These are phyloP conservation scores for Drosophila bocki DNA, from an alignment of 1,140 invertebrate species.

Conservation along the genomic window DNA sequence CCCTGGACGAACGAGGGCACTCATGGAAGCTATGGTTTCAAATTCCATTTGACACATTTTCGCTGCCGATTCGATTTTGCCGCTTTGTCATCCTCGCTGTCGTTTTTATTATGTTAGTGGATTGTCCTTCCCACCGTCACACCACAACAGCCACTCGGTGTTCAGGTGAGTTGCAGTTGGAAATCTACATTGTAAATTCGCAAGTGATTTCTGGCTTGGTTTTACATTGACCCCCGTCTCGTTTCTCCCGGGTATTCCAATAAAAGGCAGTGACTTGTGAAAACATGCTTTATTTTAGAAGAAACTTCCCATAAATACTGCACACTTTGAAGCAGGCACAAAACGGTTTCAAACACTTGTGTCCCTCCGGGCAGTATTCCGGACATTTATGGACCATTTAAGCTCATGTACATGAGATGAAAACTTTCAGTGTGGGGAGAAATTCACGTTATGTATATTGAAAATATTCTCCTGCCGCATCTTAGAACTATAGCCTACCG, in stretches of 20 bases:
- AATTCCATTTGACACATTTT: conserved; percentile 79
- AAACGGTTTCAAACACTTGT: conserved; percentile 42
- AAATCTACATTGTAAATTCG: conserved; percentile 69
- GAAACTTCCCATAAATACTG: not conserved
- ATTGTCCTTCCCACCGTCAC: conserved; percentile 1
- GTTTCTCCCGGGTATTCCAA: conserved; percentile 20
- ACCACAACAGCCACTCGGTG: conserved; percentile 35
- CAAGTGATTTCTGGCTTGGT: conserved; percentile 62
- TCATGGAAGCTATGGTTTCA: conserved; percentile 47
- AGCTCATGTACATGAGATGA: conserved; percentile 2
- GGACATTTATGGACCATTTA: conserved; percentile 59
- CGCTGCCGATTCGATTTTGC: conserved; percentile 38
- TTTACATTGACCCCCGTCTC: conserved; percentile 12
- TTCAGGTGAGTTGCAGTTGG: conserved; percentile 26
- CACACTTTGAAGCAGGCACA: conserved; percentile 14
- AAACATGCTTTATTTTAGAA: conserved; percentile 15
- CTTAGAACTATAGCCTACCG: not conserved
- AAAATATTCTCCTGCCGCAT: not conserved
- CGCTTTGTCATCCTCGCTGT: conserved; percentile 41
- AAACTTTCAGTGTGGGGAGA: conserved; percentile 28
- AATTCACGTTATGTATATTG: conserved; percentile 41
- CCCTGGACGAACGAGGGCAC: conserved; percentile 33
- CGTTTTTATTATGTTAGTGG: conserved; percentile 44
- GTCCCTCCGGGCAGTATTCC: conserved; percentile 10
- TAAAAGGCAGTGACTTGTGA: conserved; percentile 55